Evolutionary conservation across 2,797 vertebrate species (phyloP), one percentile per base, ranked within the genome.

Genomic region (Hafferia zeledoni): DNA sequence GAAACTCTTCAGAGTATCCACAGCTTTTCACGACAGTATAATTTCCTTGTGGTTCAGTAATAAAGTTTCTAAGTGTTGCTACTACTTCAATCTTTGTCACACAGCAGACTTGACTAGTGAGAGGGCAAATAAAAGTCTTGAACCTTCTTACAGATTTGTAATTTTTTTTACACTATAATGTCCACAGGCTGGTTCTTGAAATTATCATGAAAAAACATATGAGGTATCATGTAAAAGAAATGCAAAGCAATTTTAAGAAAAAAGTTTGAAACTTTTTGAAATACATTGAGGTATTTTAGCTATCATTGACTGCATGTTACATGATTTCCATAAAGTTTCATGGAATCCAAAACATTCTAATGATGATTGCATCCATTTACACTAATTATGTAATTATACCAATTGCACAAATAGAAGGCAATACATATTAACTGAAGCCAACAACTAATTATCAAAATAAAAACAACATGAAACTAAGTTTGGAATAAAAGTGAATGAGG

Each of bases 351-450:
- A 76, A 89, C 93, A 95, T 30, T 52, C 23, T 88, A 89, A 93
- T 94, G 59, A 80, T 90, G 77, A 88, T 60, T 95, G 33, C 53
- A 82, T 91, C 94, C 95, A 81, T 95, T 97, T 97, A 93, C 33
- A 78, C 89, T 94, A 95, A 97, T 95, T 94, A 95, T 17, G 59
- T 88, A 95, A 97, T 94, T 96, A 77, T 18, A 93, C 39, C 93
- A 94, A 93, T 96, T 78, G 87, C 47, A 87, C 49, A 93, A 95
- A 93, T 65, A 96, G 80, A 91, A 87, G 77, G 67, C 74, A 93
- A 91, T 64, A 50, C 24, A 84, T 77, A 59, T 31, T 90, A 59
- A 68, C 53, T 93, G 75, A 90, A 96, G 61, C 72, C 20, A 86
- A 82, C 27, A 93, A 56, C 18, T 95, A 94, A 96, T 80, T 95